phyloP scores from a whole-genome alignment of 92 coral and sea anemone genomes.

The Scolanthus callimorphus region DNA sequence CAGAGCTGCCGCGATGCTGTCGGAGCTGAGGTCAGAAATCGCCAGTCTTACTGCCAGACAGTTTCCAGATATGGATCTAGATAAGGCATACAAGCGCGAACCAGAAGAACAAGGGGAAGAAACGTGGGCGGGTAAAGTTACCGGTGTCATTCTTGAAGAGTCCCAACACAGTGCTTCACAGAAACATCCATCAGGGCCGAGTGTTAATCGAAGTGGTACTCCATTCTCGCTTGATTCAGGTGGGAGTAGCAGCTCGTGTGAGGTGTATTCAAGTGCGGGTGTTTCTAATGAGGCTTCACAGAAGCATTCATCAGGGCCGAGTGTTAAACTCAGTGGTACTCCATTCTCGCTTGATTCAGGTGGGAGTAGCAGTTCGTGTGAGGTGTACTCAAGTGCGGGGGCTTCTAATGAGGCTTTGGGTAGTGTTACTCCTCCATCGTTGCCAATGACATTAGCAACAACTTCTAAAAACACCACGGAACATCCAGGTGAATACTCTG shows the following conservation, averaged over 20 bases:
- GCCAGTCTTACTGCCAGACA: conserved; percentile 56
- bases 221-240: neutral
- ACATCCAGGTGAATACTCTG: neutral
- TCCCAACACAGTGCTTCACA: neutral
- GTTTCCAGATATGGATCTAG: conserved; percentile 5
- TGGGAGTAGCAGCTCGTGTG: conserved; percentile 2
- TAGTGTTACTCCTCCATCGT: neutral
- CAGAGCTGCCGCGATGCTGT: conserved; percentile 42
- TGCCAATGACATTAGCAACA: neutral
- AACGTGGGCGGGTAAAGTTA: neutral
- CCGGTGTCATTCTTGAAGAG: neutral
- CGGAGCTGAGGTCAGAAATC: conserved; percentile 51
- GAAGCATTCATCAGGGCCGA: neutral
- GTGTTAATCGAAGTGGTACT: neutral
- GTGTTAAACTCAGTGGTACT: neutral
- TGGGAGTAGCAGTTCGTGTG: conserved; percentile 2
- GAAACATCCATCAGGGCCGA: neutral
- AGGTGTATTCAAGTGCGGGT: neutral
- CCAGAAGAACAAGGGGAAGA: neutral
- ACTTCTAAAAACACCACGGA: neutral
- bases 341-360: neutral
- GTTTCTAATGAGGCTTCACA: neutral
- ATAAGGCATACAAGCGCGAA: neutral
- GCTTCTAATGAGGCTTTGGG: neutral
- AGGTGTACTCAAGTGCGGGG: neutral